These are phyloP conservation scores for Matsumurasca onukii DNA, from an alignment of 1,140 invertebrate species.

Conservation along the genomic window DNA sequence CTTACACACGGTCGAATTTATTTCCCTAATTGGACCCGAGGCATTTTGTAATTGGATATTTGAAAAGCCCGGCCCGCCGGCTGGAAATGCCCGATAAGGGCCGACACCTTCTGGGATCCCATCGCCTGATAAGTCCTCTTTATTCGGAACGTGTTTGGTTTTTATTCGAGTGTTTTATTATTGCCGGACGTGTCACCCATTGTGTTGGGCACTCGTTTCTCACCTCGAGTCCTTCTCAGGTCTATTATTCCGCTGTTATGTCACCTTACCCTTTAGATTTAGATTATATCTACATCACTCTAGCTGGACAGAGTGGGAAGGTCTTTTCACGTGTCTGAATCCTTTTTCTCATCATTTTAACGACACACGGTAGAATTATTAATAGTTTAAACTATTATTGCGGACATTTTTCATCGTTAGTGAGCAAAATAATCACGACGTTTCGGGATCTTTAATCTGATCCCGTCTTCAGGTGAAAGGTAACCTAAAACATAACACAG, in stretches of 20 bases:
- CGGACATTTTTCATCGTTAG: too few relatives aligned
- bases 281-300: too few relatives aligned
- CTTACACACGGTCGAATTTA: not conserved
- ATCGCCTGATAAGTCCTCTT: conserved; percentile 4
- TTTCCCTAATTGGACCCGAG: conserved; percentile 17
- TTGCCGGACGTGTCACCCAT: conserved; percentile 1
- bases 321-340: too few relatives aligned
- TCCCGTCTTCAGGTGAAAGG: too few relatives aligned
- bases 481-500: too few relatives aligned
- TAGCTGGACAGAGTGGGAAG: too few relatives aligned
- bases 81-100: not conserved
- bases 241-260: conserved; percentile 14
- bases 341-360: too few relatives aligned
- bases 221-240: not conserved
- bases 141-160: conserved; percentile 14
- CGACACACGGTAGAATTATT: too few relatives aligned
- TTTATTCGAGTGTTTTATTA: conserved; percentile 15
- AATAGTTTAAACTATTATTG: too few relatives aligned
- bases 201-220: conserved; percentile 13
- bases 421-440: too few relatives aligned
- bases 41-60: conserved; percentile 25
- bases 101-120: not conserved
- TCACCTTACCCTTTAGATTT: too few relatives aligned
- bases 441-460: too few relatives aligned
- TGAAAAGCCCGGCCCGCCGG: not conserved